Percentiles rank a stretch among this genome's conserved stretches.
Evolutionary conservation across 2,113 vertebrate genomes (phyloP).

Genomic region (Sporophila hypoxantha): DNA sequence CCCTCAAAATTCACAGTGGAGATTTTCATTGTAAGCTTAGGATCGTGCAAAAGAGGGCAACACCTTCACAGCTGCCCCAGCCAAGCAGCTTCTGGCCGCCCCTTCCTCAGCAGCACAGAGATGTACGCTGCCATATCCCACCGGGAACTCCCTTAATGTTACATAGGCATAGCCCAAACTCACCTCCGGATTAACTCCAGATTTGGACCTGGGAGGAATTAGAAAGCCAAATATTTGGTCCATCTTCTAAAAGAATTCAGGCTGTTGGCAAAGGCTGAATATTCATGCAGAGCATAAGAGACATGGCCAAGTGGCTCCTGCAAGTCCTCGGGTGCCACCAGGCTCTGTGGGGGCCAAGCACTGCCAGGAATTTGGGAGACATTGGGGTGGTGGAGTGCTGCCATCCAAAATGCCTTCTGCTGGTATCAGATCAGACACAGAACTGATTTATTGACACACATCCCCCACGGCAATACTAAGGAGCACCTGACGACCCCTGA

Average conservation of each 20-base stretch:
- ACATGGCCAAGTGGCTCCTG: neutral
- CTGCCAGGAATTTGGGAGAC: neutral
- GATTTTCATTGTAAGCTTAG: neutral
- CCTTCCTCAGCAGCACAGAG: neutral
- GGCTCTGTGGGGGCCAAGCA: neutral
- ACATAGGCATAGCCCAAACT: neutral
- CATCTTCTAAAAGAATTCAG: neutral
- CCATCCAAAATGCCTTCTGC: neutral
- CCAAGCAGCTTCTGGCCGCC: neutral
- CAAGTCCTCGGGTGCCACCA: neutral
- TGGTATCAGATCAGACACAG: neutral
- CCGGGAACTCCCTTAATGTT: neutral
- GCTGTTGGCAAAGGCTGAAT: neutral
- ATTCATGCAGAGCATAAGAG: no score
- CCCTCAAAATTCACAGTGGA: neutral
- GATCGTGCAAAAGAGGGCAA: neutral
- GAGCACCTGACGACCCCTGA: neutral
- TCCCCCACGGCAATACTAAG: neutral
- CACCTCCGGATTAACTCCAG: no score
- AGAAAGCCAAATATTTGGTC: neutral
- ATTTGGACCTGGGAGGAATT: neutral
- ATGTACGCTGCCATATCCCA: fast-evolving
- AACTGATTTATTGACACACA: neutral
- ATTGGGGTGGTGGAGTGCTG: neutral
- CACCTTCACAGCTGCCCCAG: neutral